Conservation (phyloP, 2,113 vertebrate genomes). For the Salvelinus sp. region DNA sequence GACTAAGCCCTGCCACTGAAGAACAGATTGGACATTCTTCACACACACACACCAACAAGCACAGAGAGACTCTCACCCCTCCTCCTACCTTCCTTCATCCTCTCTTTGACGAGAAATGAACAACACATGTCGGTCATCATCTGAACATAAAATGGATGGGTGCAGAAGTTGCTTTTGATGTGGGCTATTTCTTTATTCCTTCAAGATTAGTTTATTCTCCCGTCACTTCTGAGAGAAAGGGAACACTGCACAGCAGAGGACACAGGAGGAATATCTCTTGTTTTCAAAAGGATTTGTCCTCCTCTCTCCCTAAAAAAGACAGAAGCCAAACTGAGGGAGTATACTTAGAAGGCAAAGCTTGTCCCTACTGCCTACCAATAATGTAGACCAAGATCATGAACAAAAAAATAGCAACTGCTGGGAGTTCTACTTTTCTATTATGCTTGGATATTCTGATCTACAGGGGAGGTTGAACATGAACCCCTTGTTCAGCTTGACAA, state of each 20-base stretch:
- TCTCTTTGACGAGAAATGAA: constrained; percentile 48
- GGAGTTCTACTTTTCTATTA: constrained; percentile 61
- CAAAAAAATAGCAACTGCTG: constrained; percentile 50
- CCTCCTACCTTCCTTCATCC: constrained; percentile 26
- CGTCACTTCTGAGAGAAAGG: constrained; percentile 11
- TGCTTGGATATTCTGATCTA: constrained; percentile 35
- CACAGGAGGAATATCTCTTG: constrained; percentile 59
- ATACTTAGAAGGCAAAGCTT: constrained; percentile 55
- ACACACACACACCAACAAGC: background rate
- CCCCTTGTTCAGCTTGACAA: constrained; percentile 9
- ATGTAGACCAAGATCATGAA: constrained; percentile 52
- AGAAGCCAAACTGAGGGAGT: constrained; percentile 42
- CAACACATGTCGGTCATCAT: constrained; percentile 55
- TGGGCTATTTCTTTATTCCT: constrained; percentile 3
- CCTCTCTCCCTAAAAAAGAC: constrained; percentile 40
- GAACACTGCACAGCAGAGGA: constrained; percentile 15
- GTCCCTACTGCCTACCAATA: constrained; percentile 43
- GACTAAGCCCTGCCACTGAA: constrained; percentile 56
- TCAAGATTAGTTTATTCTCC: constrained; percentile 12
- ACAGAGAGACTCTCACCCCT: constrained; percentile 8
- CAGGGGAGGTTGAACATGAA: constrained; percentile 29
- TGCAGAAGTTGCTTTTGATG: constrained; percentile 58
- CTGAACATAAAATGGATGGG: constrained; percentile 46
- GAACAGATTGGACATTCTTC: background rate
- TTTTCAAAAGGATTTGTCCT: constrained; percentile 55